Base-by-base conservation (phyloP, 2,888 invertebrate species). In the Euproctis similis region DNA sequence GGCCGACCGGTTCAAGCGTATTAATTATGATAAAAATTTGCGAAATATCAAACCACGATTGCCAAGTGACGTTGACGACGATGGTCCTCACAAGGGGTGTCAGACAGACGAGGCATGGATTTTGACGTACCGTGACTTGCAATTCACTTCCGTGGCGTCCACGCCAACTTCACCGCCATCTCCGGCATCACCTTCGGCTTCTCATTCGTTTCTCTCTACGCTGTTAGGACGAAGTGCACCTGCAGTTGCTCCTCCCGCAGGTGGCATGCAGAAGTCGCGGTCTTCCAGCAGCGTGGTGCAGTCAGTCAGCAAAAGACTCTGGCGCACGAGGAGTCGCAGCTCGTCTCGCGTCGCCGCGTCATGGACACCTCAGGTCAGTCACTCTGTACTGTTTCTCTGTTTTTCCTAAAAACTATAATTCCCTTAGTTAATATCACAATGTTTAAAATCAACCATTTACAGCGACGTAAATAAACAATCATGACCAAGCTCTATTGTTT, bases 251-350 rank as follows among this genome's bases (percentile, higher is more conserved):
- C 61, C 69, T 38, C 70, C 85, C 58, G 74, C 87, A 81, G 89
- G 89, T 81, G 89, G 89, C 70, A 94, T 94, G 94, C 94, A 94
- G 88, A 95, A 94, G 86, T 94, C 94, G 59, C 93, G 94, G 73
- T 94, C 94, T 13, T 92, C 93, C 49, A 92, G 93, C 64, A 93
- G 92, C 81, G 93, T 94, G 68, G 92, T 94, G 66, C 92, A 93
- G 68, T 89, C 92, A 69, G 92, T 94, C 53, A 90, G 93, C 62
- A 93, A 92, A 82, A 92, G 92, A 72, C 90, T 95, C 62, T 95
- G 93, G 90, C 88, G 92, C 61, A 90, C 92, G 48, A 86, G 95
- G 58, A 93, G 94, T 50, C 93, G 95, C 63, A 92, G 92, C 61
- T 92, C 92, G 50, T 91, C 91, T 47, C 87, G 92, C 53, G 84